Evolutionary conservation across 1,140 invertebrate species (phyloP).

Genomic region (Trigoniulus corallinus): DNA sequence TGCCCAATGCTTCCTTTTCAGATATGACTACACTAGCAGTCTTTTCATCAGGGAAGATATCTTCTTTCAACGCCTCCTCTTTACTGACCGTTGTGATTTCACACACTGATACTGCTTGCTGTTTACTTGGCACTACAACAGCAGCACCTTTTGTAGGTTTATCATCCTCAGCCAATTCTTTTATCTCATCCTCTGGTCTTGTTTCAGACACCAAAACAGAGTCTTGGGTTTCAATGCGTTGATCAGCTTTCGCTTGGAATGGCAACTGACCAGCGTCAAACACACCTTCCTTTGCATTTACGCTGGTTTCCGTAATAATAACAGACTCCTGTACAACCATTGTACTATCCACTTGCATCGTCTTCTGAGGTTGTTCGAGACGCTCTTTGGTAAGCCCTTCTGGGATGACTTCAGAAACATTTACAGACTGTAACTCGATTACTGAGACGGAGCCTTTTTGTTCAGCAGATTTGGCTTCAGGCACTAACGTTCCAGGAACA

Average conservation of each 20-base stretch:
- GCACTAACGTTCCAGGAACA: not conserved
- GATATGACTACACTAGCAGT: slow-evolving; percentile 15
- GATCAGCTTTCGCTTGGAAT: slow-evolving; percentile 9
- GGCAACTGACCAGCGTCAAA: slow-evolving; percentile 16
- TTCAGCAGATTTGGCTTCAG: not conserved
- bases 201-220: slow-evolving; percentile 9
- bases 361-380: too few species aligned
- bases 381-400: too few species aligned
- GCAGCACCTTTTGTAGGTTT: slow-evolving; percentile 11
- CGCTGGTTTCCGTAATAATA: not conserved
- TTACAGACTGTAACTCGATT: too few species aligned
- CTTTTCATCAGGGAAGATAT: slow-evolving; percentile 12
- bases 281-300: slow-evolving; percentile 8
- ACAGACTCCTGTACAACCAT: not conserved
- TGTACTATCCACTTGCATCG: too few species aligned
- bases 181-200: slow-evolving; percentile 7
- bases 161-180: slow-evolving; percentile 9
- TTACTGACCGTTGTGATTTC: slow-evolving; percentile 14
- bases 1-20: slow-evolving; percentile 14
- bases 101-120: slow-evolving; percentile 9
- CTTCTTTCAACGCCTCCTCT: slow-evolving; percentile 15
- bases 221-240: slow-evolving; percentile 6
- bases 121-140: slow-evolving; percentile 14
- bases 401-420: too few species aligned
- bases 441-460: too few species aligned